Base-by-base conservation (phyloP, 2,888 invertebrate genomes). In the Coecobrya sp. region DNA sequence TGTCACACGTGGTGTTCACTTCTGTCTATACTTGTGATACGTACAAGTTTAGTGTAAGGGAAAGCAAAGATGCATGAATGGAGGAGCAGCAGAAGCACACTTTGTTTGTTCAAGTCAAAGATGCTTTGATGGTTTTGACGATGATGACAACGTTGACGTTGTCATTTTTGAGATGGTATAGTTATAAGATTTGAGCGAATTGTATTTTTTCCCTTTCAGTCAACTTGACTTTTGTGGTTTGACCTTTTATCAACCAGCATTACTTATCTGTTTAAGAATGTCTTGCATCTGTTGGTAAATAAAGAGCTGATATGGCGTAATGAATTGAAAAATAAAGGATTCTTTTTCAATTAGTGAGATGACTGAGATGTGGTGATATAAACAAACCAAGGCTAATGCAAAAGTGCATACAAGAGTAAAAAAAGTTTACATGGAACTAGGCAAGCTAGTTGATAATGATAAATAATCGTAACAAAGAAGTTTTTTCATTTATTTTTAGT, bases 1-100 rank as follows among this genome's bases (percentile, higher is more conserved):
- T 85, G 84, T 85, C 84, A 65, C 65, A 85, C 84, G 82, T 82
- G 82, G 82, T 79, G 27, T 13, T 76, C 16, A n/a, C 19, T 36
- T 73, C 16, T 27, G 10, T 76, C 13, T 22, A 25, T 79, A n/a
- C 49, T 13, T 16, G 49, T 49, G 10, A 49, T 49, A 49, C 49
- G 11, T 13, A 10, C 7, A 49, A 11, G 7, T 4, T 4, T 7
- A 36, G 30, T 25, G 68, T 27, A 27, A 36, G 27, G 0, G 19
- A 1, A 59, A 5, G 10, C 1, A 49, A 49, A 49, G 4, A 10
- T 49, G 11, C 49, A 49, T 49, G 49, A 25, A 62, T 62, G 62
- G 62, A 62, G 3, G n/a, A 49, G 13, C 49, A 49, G 59, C 59
- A 62, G 22, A 59, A 49, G 59, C 59, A 62, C 2, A 59, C 13